phyloP scores from a whole-genome alignment of 2,113 vertebrate genomes.

The Anguilla japonica region DNA sequence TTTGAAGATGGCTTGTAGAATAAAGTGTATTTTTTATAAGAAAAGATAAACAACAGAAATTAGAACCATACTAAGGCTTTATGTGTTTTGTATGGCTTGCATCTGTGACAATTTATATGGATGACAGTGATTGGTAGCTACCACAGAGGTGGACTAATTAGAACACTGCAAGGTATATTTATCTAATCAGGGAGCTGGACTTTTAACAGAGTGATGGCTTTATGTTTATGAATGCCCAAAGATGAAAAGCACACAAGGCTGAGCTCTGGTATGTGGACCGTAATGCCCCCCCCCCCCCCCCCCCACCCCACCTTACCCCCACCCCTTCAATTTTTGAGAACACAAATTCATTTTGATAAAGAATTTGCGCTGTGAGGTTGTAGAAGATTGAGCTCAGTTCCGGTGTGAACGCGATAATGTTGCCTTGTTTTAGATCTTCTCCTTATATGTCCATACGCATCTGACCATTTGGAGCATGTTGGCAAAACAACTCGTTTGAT shows the following conservation, averaged over 20 bases:
- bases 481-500: not conserved
- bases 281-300: not conserved
- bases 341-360: not conserved
- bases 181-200: constrained; percentile 21
- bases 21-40: constrained; percentile 16
- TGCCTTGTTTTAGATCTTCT: not conserved
- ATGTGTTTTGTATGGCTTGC: not conserved
- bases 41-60: constrained; percentile 32
- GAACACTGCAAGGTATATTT: constrained; percentile 18
- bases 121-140: not conserved
- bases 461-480: not conserved
- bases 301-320: not conserved
- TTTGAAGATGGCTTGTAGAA: constrained; percentile 6
- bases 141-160: constrained; percentile 9
- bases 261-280: not conserved
- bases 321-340: not conserved
- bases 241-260: not conserved
- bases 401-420: not conserved
- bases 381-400: not conserved
- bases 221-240: not conserved
- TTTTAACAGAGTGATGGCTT: constrained; percentile 1
- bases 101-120: constrained; percentile 15
- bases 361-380: not conserved
- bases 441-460: not conserved
- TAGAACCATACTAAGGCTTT: constrained; percentile 21